Base-by-base conservation (phyloP, 2,797 vertebrate species). In the Chiroxiphia lanceolata region DNA sequence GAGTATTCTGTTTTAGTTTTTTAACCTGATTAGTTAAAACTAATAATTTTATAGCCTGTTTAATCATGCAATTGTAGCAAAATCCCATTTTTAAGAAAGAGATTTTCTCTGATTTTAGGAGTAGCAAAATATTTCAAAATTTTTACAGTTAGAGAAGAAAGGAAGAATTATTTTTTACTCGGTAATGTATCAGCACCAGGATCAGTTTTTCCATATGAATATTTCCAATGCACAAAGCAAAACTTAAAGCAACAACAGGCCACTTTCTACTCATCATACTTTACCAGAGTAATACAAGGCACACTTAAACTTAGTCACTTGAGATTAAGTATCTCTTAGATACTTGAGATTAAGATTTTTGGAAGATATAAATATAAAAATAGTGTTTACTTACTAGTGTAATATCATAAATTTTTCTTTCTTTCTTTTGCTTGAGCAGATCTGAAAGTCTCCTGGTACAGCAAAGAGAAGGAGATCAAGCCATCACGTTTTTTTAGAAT, bases 401-500 rank as follows among this genome's bases (percentile, higher is more conserved):
- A 63, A 42, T 56, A 42, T 31, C 10, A 5, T 67, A 54, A 70
- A 8, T 53, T 70, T 64, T 74, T 86, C 53, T 38, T 54, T 89
- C 85, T 93, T 91, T 64, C 38, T 83, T 15, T 83, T 81, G 10
- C 38, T 86, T 82, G 50, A 83, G 61, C 95, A 99, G 99, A 99
- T 92, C 98, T 99, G 69, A 99, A 98, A 94, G 98, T 99, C 79
- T 98, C 98, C 95, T 99, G 99, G 99, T 99, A 99, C 96, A 98
- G 98, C 97, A 98, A 98, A 94, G 98, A 99, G 70, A 99, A 98
- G 97, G 99, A 99, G 98, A 99, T 99, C 97, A 99, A 99, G 90
- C 99, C 99, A 93, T 99, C 99, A 0, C 98, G 98, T 0, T 99
- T 99, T 98, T 99, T 99, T 95, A 98, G 98, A 98, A 99, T 99